Conservation (phyloP, 2,113 vertebrate species). For the Hylia prasina region DNA sequence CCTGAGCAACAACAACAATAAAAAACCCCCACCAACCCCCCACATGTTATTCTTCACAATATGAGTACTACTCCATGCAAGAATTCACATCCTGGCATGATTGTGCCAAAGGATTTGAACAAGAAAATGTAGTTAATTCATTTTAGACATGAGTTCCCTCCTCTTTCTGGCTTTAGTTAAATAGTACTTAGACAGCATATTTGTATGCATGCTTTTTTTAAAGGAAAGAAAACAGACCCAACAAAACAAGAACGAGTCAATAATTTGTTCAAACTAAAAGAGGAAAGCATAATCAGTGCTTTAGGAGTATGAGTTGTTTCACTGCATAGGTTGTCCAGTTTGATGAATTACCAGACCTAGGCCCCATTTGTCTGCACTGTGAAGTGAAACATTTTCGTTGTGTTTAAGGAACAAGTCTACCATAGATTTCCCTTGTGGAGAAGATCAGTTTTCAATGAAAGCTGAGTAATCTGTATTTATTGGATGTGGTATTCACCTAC, state of each 20-base stretch:
- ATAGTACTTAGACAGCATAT: background rate
- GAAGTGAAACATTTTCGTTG: background rate
- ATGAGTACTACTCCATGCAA: background rate
- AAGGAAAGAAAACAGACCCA: background rate
- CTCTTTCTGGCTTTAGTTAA: background rate
- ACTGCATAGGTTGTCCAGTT: background rate
- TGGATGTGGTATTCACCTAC: conserved; percentile 11
- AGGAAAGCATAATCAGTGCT: background rate
- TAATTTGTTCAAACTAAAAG: background rate
- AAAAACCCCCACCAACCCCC: accelerated
- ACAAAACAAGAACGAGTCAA: background rate
- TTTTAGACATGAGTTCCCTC: background rate
- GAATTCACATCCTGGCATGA: background rate
- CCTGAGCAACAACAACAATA: background rate
- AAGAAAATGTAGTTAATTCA: background rate
- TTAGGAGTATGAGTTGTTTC: background rate
- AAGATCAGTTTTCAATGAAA: conserved; percentile 44
- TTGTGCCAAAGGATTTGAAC: background rate
- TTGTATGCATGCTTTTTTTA: background rate
- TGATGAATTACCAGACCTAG: background rate
- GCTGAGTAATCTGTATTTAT: conserved; percentile 41
- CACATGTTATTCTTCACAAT: background rate
- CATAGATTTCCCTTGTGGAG: conserved; percentile 23
- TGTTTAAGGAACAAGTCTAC: conserved; percentile 37
- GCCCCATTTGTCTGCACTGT: background rate